Evolutionary conservation across 37 sponge, comb jelly and placozoan species (phyloP).

Genomic region (Agelas oroides): DNA sequence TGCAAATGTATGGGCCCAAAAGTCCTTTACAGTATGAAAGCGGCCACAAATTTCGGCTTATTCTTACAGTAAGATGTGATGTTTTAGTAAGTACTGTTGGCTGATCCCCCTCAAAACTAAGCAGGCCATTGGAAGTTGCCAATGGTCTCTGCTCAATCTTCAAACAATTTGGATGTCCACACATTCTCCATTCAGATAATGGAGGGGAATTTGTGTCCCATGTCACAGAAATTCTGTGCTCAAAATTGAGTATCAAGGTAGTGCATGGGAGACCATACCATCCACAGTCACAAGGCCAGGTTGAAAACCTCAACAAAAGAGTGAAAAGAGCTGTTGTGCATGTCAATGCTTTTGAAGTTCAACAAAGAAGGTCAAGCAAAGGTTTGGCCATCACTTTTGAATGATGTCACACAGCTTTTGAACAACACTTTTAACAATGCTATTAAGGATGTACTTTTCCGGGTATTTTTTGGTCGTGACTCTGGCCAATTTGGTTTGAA

Average conservation of each 20-base stretch:
- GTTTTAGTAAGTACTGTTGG: conserved; percentile 32
- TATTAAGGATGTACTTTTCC: conserved; percentile 8
- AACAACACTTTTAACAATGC: conserved; percentile 3
- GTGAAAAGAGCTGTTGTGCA: conserved; percentile 9
- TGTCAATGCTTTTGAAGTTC: conserved; percentile 9
- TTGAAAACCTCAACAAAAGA: conserved; percentile 32
- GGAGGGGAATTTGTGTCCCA: conserved; percentile 23
- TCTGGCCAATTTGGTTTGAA: conserved; percentile 7
- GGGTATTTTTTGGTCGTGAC: conserved; percentile 14
- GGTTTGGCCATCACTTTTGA: conserved; percentile 21
- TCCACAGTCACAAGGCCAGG: conserved; percentile 39
- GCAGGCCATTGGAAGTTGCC: not conserved
- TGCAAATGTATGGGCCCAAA: conserved; percentile 8
- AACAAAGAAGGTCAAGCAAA: not conserved
- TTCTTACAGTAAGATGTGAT: conserved; percentile 5
- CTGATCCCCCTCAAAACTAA: conserved; percentile 21
- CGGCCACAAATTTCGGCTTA: conserved; percentile 5
- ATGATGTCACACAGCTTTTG: not conserved
- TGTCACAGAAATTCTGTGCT: conserved; percentile 2
- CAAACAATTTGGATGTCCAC: conserved; percentile 10
- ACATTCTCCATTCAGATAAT: conserved; percentile 29
- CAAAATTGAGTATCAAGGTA: not conserved
- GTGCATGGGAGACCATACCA: conserved; percentile 35
- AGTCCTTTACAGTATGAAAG: not conserved
- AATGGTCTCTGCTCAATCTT: not conserved